phyloP scores from a whole-genome alignment of 2,797 vertebrate species.

The Manis javanica region DNA sequence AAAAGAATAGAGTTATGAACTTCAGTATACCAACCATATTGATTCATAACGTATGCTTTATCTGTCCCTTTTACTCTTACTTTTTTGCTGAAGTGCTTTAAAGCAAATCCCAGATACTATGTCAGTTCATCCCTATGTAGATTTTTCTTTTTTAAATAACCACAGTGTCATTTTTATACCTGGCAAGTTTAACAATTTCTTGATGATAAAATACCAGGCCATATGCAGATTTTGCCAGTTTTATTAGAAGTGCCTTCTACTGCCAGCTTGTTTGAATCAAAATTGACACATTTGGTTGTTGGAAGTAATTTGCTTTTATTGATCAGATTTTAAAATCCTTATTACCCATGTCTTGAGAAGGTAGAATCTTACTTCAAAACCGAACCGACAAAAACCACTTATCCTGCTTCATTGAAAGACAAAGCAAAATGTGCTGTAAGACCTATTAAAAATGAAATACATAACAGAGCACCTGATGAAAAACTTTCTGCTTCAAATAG shows the following conservation, averaged over 20 bases:
- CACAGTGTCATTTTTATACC: background rate
- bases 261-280: constrained; percentile 26
- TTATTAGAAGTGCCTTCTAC: background rate
- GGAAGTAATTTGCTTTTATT: constrained; percentile 53
- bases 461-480: background rate
- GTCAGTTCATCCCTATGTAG: background rate
- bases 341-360: background rate
- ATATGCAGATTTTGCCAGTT: constrained; percentile 7
- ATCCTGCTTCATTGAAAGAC: background rate
- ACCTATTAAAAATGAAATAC: constrained; percentile 17
- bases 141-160: constrained; percentile 36
- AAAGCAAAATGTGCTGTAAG: background rate
- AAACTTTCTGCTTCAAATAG: background rate
- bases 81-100: background rate
- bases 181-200: background rate
- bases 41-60: background rate
- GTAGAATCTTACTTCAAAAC: constrained; percentile 15
- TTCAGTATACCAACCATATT: background rate
- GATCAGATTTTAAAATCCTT: constrained; percentile 32
- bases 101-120: constrained; percentile 15
- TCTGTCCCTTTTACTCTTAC: background rate
- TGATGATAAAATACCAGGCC: background rate
- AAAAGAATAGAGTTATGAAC: background rate
- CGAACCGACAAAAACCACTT: background rate
- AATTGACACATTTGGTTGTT: background rate